Percentiles rank a stretch among this genome's conserved stretches.
Evolutionary conservation across 2,113 vertebrate genomes (phyloP).

Genomic region (Oplegnathus fasciatus): DNA sequence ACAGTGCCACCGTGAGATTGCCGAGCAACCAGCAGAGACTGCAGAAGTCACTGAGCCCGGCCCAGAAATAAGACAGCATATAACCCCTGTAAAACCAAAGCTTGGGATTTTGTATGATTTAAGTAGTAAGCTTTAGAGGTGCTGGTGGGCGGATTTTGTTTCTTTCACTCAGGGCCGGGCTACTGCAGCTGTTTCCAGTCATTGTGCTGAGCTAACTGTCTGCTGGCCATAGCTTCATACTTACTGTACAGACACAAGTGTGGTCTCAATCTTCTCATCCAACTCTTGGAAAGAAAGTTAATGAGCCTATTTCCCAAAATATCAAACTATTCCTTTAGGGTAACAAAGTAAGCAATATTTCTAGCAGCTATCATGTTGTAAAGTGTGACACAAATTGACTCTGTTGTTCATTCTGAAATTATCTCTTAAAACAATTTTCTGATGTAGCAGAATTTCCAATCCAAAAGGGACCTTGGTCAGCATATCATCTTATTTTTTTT

Average conservation of each 20-base stretch:
- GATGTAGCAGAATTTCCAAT: not conserved
- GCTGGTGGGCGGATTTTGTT: too few species aligned
- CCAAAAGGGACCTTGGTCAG: not conserved
- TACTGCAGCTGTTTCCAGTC: not conserved
- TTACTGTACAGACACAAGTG: not conserved
- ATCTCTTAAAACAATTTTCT: not conserved
- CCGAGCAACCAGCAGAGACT: too few species aligned
- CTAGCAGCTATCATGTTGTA: too few species aligned
- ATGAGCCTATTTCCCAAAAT: not conserved
- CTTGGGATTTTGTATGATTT: too few species aligned
- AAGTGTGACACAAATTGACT: not conserved
- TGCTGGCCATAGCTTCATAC: not conserved
- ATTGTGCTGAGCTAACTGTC: not conserved
- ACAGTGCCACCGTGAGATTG: too few species aligned
- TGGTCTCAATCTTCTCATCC: not conserved
- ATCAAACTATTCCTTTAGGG: not conserved
- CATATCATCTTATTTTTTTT: conserved; percentile 2
- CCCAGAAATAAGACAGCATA: too few species aligned
- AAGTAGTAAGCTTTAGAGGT: too few species aligned
- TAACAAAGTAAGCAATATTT: not conserved
- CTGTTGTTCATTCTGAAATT: not conserved
- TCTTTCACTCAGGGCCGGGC: too few species aligned
- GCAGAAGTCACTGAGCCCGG: too few species aligned
- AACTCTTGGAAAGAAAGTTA: not conserved
- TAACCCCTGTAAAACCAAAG: too few species aligned